These are phyloP conservation scores for Columba livia DNA, from an alignment of 2,113 vertebrate genomes.

Conservation along the genomic window DNA sequence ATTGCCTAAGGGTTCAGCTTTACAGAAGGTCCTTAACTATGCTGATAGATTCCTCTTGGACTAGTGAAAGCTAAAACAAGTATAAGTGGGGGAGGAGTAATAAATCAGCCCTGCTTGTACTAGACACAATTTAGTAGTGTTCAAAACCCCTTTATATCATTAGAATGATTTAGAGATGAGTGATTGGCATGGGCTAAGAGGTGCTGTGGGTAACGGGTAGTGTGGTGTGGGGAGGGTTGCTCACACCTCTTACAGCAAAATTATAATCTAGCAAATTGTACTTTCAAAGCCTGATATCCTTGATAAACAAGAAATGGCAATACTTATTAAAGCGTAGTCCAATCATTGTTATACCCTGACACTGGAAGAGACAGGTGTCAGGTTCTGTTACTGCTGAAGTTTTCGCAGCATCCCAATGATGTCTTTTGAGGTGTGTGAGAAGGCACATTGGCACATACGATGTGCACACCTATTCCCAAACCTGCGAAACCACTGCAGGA, in stretches of 20 bases:
- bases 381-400: slow-evolving; percentile 26
- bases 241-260: neutral
- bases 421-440: neutral
- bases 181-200: neutral
- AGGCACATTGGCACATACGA: neutral
- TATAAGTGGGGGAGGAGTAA: neutral
- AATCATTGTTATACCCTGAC: slow-evolving; percentile 1
- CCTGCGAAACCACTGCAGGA: slow-evolving; percentile 46
- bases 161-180: neutral
- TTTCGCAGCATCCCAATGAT: slow-evolving; percentile 14
- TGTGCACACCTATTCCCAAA: slow-evolving; percentile 31
- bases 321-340: slow-evolving; percentile 22
- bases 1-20: neutral
- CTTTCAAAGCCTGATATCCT: slow-evolving; percentile 1
- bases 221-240: neutral
- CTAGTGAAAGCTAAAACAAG: neutral
- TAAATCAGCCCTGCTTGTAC: neutral
- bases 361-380: slow-evolving; percentile 47
- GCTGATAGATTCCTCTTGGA: neutral
- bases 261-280: neutral
- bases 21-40: neutral
- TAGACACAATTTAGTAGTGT: neutral
- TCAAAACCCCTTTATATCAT: neutral
- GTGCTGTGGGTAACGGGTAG: neutral
- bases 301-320: slow-evolving; percentile 41